Evolutionary conservation across 1,140 invertebrate genomes (phyloP).

Genomic region (Halictus rubicundus): DNA sequence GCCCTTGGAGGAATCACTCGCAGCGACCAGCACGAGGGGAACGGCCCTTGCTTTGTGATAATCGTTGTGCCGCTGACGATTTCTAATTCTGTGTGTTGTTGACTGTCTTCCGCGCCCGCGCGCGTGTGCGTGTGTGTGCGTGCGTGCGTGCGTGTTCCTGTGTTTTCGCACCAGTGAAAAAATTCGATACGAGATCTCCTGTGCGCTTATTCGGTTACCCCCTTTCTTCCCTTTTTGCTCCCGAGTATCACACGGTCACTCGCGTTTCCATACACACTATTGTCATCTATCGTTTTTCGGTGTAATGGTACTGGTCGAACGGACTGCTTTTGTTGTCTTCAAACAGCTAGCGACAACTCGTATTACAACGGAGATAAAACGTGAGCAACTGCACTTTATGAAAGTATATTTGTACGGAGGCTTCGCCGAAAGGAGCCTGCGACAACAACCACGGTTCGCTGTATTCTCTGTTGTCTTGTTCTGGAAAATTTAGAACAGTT

Average conservation of each 20-base stretch:
- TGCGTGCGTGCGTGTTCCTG: not conserved
- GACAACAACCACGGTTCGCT: not conserved
- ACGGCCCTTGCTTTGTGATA: conserved; percentile 37
- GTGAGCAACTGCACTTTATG: not conserved
- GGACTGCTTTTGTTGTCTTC: not conserved
- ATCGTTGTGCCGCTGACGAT: conserved; percentile 9
- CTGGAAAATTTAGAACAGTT: not conserved
- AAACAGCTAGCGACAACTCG: not conserved
- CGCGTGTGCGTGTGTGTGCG: not conserved
- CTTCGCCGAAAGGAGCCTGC: not conserved
- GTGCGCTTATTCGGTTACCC: not conserved
- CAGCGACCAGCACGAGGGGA: conserved; percentile 23
- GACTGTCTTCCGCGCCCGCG: not conserved
- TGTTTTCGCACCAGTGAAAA: conserved; percentile 19
- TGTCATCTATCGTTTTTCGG: too few relatives aligned
- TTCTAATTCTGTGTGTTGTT: conserved; percentile 18
- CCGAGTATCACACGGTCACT: too few relatives aligned
- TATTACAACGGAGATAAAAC: not conserved
- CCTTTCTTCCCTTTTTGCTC: too few relatives aligned
- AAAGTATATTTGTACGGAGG: not conserved
- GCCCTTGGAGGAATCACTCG: conserved; percentile 11
- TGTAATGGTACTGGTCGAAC: not conserved
- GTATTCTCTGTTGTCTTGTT: not conserved
- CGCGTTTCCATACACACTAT: too few relatives aligned
- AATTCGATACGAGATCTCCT: conserved; percentile 18